phyloP scores from a whole-genome alignment of 1,140 invertebrate species.

The Eueides isabella region DNA sequence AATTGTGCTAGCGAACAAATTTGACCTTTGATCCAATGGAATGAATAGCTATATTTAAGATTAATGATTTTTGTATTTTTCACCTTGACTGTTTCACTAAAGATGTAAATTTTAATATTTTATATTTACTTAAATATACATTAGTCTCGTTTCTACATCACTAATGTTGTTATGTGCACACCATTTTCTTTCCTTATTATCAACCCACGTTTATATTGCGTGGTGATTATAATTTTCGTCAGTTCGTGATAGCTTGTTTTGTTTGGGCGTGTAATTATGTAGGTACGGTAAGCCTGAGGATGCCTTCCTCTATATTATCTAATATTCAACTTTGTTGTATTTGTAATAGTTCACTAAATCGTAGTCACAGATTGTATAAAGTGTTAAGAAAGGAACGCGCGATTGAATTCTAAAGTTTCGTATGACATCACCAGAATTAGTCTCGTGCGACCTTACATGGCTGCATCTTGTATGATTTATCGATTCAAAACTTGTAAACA shows the following conservation, averaged over 20 bases:
- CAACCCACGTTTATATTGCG: slow-evolving; percentile 63
- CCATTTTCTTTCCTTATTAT: slow-evolving; percentile 59
- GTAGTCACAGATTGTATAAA: slow-evolving; percentile 20
- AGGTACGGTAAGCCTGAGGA: slow-evolving; percentile 36
- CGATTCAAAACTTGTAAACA: slow-evolving; percentile 56
- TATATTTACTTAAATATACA: slow-evolving; percentile 14
- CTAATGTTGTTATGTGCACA: slow-evolving; percentile 37
- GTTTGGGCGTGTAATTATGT: slow-evolving; percentile 68
- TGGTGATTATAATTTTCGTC: slow-evolving; percentile 70
- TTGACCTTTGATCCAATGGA: slow-evolving; percentile 48
- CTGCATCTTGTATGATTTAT: slow-evolving; percentile 69
- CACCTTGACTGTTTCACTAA: background rate
- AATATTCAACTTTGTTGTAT: slow-evolving; percentile 38
- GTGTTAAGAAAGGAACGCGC: slow-evolving; percentile 30
- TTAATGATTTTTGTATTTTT: slow-evolving; percentile 35
- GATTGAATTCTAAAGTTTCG: slow-evolving; percentile 40
- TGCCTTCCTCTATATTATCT: slow-evolving; percentile 27
- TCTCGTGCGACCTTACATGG: slow-evolving; percentile 69
- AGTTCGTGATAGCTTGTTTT: slow-evolving; percentile 65
- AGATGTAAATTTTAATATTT: slow-evolving; percentile 6
- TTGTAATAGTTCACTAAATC: slow-evolving; percentile 29
- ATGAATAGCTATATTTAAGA: slow-evolving; percentile 38
- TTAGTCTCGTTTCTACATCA: slow-evolving; percentile 19
- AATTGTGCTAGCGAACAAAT: slow-evolving; percentile 43
- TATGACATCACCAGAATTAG: slow-evolving; percentile 70